These are phyloP conservation scores for Sinocyclocheilus anophthalmus DNA, from an alignment of 2,113 vertebrate species.

Conservation along the genomic window DNA sequence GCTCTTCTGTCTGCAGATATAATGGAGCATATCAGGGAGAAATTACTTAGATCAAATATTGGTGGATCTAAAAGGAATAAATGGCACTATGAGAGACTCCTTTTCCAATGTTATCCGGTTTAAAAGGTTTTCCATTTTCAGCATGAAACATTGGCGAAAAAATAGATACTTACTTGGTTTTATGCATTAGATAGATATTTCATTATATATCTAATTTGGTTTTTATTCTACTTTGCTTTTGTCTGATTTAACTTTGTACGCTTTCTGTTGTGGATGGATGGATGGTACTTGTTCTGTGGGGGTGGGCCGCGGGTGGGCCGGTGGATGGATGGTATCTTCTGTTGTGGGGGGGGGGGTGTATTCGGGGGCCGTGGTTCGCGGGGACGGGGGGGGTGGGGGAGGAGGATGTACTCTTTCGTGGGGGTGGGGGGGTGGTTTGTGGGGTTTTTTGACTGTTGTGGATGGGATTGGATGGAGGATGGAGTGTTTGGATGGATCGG, in stretches of 20 bases:
- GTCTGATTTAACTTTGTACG: neutral
- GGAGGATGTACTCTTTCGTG: no score
- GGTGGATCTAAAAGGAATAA: conserved; percentile 17
- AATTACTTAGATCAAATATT: neutral
- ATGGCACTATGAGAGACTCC: neutral
- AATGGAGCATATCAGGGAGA: neutral
- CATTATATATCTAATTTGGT: neutral
- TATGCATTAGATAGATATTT: conserved; percentile 8
- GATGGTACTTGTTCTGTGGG: no score
- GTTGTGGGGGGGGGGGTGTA: no score
- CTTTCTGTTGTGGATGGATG: neutral
- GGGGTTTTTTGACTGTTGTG: no score
- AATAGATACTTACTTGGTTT: neutral
- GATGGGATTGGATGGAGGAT: no score
- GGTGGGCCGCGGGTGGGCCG: no score
- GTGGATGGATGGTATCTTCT: no score
- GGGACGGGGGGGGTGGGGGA: no score
- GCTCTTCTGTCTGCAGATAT: neutral
- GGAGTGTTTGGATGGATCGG: no score
- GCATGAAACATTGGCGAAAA: neutral
- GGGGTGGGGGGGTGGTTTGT: no score
- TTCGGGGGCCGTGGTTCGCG: no score
- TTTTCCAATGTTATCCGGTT: neutral
- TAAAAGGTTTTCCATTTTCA: conserved; percentile 36
- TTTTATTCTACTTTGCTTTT: neutral